phyloP scores from a whole-genome alignment of 2,797 vertebrate species.

The Coccyzus lansbergi region DNA sequence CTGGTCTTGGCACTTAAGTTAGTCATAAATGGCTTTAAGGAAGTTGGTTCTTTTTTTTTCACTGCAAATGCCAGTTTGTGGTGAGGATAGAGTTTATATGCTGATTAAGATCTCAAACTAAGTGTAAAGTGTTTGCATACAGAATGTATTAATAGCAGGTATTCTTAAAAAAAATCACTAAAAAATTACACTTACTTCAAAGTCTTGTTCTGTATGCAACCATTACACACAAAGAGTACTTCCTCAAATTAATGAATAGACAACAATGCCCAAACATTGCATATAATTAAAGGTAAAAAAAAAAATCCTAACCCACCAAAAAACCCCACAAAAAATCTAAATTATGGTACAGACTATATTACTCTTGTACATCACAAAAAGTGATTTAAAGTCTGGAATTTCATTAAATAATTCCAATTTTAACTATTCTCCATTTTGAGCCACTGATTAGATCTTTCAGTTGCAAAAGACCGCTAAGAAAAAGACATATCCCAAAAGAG shows the following conservation, averaged over 20 bases:
- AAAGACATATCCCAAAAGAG: not conserved
- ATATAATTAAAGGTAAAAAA: not conserved
- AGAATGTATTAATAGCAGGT: not conserved
- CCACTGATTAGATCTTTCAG: not conserved
- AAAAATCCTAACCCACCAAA: not conserved
- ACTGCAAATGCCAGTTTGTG: not conserved
- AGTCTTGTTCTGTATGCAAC: not conserved
- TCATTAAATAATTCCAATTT: not conserved
- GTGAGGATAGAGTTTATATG: not conserved
- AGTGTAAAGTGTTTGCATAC: not conserved
- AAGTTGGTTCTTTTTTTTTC: not conserved
- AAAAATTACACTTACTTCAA: not conserved
- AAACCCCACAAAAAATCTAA: not conserved
- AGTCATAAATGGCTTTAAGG: not conserved
- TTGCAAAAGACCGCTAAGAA: not conserved
- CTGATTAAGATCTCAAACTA: not conserved
- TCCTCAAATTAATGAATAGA: not conserved
- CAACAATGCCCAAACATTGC: not conserved
- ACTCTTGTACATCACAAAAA: not conserved
- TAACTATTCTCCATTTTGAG: not conserved
- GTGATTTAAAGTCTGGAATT: not conserved
- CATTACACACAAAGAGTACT: not conserved
- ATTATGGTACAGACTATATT: not conserved
- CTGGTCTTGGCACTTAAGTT: not conserved
- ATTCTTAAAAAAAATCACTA: not conserved